Percentiles rank a stretch among this genome's conserved stretches.
These are phyloP conservation scores for Ferdinandea cuprea DNA, from an alignment of 2,888 invertebrate species.

Conservation along the genomic window DNA sequence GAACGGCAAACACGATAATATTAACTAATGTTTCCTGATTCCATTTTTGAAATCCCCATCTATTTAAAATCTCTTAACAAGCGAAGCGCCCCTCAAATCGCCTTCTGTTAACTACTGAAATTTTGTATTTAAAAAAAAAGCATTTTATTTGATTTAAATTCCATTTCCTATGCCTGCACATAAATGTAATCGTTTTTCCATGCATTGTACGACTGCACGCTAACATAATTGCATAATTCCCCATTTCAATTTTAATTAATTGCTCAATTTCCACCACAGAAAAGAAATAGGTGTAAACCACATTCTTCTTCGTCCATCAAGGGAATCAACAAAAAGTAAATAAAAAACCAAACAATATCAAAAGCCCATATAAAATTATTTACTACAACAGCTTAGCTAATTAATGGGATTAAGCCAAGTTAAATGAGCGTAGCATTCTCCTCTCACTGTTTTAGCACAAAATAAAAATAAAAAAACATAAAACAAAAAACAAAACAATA, in stretches of 20 bases:
- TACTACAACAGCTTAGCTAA: constrained; percentile 38
- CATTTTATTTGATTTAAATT: constrained; percentile 43
- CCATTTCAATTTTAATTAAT: constrained; percentile 57
- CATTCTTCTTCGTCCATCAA: background rate
- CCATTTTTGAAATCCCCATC: no score
- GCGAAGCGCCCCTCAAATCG: constrained; percentile 51
- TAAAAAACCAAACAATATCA: constrained; percentile 23
- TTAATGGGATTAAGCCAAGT: constrained; percentile 53
- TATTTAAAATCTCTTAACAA: no score
- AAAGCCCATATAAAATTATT: constrained; percentile 35
- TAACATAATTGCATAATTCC: constrained; percentile 49
- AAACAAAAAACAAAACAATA: constrained; percentile 2
- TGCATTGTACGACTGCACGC: constrained; percentile 54
- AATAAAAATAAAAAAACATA: background rate
- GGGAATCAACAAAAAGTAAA: constrained; percentile 20
- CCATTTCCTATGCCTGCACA: constrained; percentile 44
- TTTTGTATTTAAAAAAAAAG: constrained; percentile 46
- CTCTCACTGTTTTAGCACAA: constrained; percentile 12
- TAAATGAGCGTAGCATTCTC: constrained; percentile 9
- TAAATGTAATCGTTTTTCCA: constrained; percentile 54
- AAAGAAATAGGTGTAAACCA: constrained; percentile 35
- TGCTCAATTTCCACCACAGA: constrained; percentile 59
- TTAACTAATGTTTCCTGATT: no score
- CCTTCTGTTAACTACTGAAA: constrained; percentile 44
- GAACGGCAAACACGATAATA: no score